Percentiles rank a stretch among this genome's conserved stretches.
Conservation (phyloP, 2,888 invertebrate genomes). For the Orthosia gothica region DNA sequence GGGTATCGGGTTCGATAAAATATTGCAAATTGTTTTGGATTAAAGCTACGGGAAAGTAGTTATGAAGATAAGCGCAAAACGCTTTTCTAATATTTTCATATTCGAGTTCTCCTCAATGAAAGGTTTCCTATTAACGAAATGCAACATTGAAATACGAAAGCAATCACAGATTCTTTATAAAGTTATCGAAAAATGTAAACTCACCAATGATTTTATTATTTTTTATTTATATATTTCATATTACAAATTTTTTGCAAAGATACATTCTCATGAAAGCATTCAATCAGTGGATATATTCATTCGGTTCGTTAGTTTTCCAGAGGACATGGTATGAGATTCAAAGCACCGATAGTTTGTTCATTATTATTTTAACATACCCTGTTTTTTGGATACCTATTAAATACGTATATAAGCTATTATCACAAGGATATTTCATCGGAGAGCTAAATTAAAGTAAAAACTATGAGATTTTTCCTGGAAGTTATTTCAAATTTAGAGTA, state of each 20-base stretch:
- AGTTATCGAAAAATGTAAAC: conserved; percentile 11
- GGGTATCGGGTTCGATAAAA: conserved; percentile 5
- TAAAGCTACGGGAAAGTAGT: neutral
- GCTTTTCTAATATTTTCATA: conserved; percentile 9
- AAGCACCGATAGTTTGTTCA: neutral
- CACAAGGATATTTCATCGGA: neutral
- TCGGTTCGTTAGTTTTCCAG: conserved; percentile 11
- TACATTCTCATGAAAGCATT: conserved; percentile 4
- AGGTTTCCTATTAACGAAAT: neutral
- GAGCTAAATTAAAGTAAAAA: neutral
- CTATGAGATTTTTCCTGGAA: neutral
- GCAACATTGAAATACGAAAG: conserved; percentile 5
- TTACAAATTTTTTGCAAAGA: neutral
- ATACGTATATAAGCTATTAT: neutral
- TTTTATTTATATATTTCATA: too few species aligned
- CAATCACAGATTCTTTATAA: conserved; percentile 21
- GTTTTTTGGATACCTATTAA: neutral
- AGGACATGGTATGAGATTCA: neutral
- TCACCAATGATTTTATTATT: too few species aligned
- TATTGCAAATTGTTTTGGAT: conserved; percentile 38
- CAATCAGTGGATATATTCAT: conserved; percentile 42
- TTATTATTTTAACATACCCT: neutral
- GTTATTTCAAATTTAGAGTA: conserved; percentile 21
- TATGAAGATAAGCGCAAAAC: conserved; percentile 17
- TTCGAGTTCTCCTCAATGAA: neutral